These are phyloP conservation scores for Scolopax rusticola DNA, from an alignment of 2,797 vertebrate genomes.

Conservation along the genomic window DNA sequence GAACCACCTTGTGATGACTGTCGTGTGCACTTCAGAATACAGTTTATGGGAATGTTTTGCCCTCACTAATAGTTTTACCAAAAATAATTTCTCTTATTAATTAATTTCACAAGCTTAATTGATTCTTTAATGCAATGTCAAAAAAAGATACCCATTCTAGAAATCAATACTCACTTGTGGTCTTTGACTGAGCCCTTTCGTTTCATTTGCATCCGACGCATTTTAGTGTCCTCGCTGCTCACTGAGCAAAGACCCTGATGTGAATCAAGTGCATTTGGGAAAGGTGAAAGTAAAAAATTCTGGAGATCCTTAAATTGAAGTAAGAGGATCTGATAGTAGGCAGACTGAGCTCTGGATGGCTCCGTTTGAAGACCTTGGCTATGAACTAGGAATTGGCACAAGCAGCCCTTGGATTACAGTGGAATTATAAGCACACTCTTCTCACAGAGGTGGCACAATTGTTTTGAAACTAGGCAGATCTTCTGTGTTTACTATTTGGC, in stretches of 20 bases:
- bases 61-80: neutral
- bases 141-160: neutral
- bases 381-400: conserved; percentile 1
- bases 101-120: neutral
- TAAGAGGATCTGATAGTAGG: neutral
- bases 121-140: neutral
- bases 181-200: neutral
- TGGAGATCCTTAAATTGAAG: neutral
- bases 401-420: neutral
- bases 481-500: conserved; percentile 80
- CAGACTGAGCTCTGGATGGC: neutral
- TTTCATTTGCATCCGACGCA: neutral
- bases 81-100: neutral
- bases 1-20: neutral
- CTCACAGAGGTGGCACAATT: conserved; percentile 45
- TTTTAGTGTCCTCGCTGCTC: neutral
- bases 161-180: neutral
- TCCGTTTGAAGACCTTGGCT: neutral
- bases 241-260: neutral
- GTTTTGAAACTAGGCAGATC: conserved; percentile 80
- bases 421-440: conserved; percentile 12
- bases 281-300: neutral
- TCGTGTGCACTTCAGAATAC: neutral
- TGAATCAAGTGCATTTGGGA: neutral
- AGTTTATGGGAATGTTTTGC: neutral